Conservation (phyloP, 92 coral and sea anemone genomes). For the Zoanthus sansibaricus region DNA sequence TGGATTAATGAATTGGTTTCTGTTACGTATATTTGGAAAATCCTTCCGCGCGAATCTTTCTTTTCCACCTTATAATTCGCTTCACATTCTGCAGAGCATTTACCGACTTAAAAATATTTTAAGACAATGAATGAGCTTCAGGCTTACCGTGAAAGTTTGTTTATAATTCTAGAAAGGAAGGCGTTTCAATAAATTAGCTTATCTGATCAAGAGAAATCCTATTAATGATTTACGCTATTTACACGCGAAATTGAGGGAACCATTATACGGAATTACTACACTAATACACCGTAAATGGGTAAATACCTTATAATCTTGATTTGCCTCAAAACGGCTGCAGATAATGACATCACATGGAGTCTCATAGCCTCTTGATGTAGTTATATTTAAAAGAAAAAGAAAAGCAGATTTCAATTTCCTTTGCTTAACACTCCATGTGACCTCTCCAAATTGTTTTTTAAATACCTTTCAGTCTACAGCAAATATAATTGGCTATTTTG, state of each 20-base stretch:
- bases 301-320: neutral
- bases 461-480: slow-evolving; percentile 5
- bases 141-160: neutral
- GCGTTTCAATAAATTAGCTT: slow-evolving; percentile 14
- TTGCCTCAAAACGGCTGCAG: neutral
- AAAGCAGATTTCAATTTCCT: neutral
- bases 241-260: slow-evolving; percentile 38
- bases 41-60: neutral
- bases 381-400: neutral
- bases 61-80: neutral
- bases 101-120: slow-evolving; percentile 4
- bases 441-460: neutral
- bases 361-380: neutral
- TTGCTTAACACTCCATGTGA: slow-evolving; percentile 27
- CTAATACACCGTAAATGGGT: neutral
- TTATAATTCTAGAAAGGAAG: neutral
- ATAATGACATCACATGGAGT: neutral
- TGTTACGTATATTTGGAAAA: neutral
- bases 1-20: slow-evolving; percentile 6
- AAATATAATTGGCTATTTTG: slow-evolving; percentile 36
- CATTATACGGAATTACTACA: neutral
- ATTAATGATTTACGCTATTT: slow-evolving; percentile 33
- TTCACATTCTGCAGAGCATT: too few species aligned
- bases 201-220: slow-evolving; percentile 41
- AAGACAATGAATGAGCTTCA: neutral